Percentiles rank a stretch among this genome's conserved stretches.
These are phyloP conservation scores for Calephelis perditalis DNA, from an alignment of 2,888 invertebrate species.

Conservation along the genomic window DNA sequence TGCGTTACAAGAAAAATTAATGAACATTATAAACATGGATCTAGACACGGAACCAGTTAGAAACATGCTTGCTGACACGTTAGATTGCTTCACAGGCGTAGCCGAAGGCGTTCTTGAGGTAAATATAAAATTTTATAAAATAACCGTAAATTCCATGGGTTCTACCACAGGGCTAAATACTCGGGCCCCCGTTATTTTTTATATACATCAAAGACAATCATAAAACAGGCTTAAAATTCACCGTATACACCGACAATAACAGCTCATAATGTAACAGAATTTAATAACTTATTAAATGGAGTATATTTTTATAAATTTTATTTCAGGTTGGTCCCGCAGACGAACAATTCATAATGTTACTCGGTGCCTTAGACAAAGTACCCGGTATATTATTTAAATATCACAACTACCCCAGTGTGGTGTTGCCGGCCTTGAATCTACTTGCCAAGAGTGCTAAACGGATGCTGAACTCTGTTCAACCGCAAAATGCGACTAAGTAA, in stretches of 20 bases:
- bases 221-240: too few species aligned
- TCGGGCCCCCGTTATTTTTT: too few species aligned
- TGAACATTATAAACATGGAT: slow-evolving; percentile 81
- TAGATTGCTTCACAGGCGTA: slow-evolving; percentile 87
- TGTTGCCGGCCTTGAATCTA: slow-evolving; percentile 85
- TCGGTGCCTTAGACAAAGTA: slow-evolving; percentile 81
- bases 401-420: slow-evolving; percentile 88
- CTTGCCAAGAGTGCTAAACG: slow-evolving; percentile 84
- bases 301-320: slow-evolving; percentile 24
- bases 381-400: slow-evolving; percentile 85
- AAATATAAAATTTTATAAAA: neutral
- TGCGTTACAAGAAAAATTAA: slow-evolving; percentile 57
- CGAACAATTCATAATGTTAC: slow-evolving; percentile 74
- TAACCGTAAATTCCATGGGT: too few species aligned
- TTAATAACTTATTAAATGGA: too few species aligned
- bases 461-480: slow-evolving; percentile 81
- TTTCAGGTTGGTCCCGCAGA: slow-evolving; percentile 63
- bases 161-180: too few species aligned
- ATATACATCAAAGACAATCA: too few species aligned
- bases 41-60: slow-evolving; percentile 71
- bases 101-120: slow-evolving; percentile 79
- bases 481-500: slow-evolving; percentile 77
- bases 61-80: slow-evolving; percentile 81
- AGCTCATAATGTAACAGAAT: too few species aligned
- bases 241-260: too few species aligned